These are phyloP conservation scores for Antheraea assamensis DNA, from an alignment of 2,888 invertebrate species.

Conservation along the genomic window DNA sequence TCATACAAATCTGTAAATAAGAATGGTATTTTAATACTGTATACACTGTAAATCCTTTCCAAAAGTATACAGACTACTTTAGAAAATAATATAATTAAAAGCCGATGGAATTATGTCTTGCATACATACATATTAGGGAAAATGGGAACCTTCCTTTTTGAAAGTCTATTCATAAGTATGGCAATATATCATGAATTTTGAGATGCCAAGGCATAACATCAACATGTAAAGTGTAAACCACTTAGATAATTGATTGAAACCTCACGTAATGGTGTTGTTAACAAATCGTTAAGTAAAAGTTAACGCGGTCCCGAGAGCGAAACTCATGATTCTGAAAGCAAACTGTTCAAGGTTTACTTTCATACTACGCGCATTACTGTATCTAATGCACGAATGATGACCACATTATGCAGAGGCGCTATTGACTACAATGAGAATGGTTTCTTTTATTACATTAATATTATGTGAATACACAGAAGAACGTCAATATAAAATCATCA, in stretches of 20 bases:
- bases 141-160: not conserved
- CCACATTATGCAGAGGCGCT: slow-evolving; percentile 3
- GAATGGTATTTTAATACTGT: too few relatives aligned
- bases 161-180: too few relatives aligned
- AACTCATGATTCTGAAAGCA: slow-evolving; percentile 74
- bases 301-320: slow-evolving; percentile 66
- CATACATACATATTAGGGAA: too few relatives aligned
- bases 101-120: too few relatives aligned
- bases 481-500: too few relatives aligned
- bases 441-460: not conserved
- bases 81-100: too few relatives aligned
- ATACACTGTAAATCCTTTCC: too few relatives aligned
- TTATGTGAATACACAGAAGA: too few relatives aligned
- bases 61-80: too few relatives aligned
- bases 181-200: not conserved
- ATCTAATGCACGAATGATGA: slow-evolving; percentile 30
- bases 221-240: not conserved
- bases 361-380: slow-evolving; percentile 38
- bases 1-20: too few relatives aligned
- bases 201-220: not conserved
- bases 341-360: slow-evolving; percentile 48
- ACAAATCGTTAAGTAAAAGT: slow-evolving; percentile 39
- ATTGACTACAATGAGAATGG: not conserved
- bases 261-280: slow-evolving; percentile 29
- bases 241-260: slow-evolving; percentile 34